phyloP scores from a whole-genome alignment of 2,888 invertebrate species.

The Ormyrus pomaceus region DNA sequence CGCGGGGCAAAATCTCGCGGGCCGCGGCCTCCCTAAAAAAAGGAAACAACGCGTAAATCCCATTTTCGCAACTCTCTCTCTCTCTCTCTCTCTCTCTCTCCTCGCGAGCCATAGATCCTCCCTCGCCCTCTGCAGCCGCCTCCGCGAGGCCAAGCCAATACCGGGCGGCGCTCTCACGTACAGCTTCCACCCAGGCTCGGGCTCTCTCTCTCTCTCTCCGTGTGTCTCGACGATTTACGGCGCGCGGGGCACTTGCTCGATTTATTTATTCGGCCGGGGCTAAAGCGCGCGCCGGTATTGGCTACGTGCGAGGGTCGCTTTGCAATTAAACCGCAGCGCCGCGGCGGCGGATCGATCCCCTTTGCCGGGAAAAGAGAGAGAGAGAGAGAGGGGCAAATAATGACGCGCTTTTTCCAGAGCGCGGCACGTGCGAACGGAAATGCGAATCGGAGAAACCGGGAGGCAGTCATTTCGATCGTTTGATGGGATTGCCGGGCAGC shows the following conservation, averaged over 20 bases:
- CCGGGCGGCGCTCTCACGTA: neutral
- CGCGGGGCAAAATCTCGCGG: too few relatives aligned
- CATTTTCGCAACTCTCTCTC: neutral
- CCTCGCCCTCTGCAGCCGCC: neutral
- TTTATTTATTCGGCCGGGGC: constrained; percentile 46
- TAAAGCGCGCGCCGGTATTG: constrained; percentile 1
- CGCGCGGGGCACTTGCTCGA: constrained; percentile 41
- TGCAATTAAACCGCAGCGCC: constrained; percentile 44
- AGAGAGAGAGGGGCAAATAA: constrained; percentile 21
- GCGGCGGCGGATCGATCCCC: too few relatives aligned
- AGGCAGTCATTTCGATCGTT: constrained; percentile 70
- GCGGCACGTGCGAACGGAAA: constrained; percentile 71
- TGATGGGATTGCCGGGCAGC: constrained; percentile 66
- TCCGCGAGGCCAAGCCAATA: neutral
- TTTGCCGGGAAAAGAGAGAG: too few relatives aligned
- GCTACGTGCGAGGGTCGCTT: constrained; percentile 18
- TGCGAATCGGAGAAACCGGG: constrained; percentile 66
- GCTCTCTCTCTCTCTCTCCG: too few relatives aligned
- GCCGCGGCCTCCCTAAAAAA: too few relatives aligned
- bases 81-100: constrained; percentile 5
- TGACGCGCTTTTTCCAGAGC: constrained; percentile 11
- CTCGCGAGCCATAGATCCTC: neutral
- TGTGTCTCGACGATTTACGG: constrained; percentile 37
- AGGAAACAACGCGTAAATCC: too few relatives aligned
- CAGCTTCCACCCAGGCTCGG: too few relatives aligned